phyloP scores from a whole-genome alignment of 2,113 vertebrate genomes.

The Pitta sordida region DNA sequence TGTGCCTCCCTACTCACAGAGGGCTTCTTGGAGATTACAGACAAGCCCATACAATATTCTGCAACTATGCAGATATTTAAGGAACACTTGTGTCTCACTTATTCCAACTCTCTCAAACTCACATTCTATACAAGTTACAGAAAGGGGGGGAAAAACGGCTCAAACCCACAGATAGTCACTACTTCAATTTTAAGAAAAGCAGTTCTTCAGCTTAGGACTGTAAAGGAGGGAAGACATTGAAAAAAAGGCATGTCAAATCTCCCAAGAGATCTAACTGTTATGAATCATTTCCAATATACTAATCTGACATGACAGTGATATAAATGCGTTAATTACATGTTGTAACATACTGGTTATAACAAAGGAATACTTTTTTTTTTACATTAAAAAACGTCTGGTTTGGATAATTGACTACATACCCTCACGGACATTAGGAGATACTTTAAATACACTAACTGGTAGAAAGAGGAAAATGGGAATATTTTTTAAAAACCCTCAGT shows the following conservation, averaged over 20 bases:
- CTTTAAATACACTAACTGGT: neutral
- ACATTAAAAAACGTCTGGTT: neutral
- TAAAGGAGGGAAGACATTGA: neutral
- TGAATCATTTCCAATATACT: neutral
- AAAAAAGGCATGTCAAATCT: neutral
- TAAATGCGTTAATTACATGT: neutral
- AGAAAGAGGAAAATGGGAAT: neutral
- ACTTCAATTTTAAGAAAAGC: neutral
- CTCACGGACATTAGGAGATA: neutral
- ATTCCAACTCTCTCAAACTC: neutral
- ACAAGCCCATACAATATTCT: neutral
- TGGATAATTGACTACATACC: neutral
- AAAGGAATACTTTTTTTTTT: neutral
- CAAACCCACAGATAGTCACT: too few species aligned
- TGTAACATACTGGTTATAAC: neutral
- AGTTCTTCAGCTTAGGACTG: neutral
- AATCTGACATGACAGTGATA: neutral
- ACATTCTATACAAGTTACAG: neutral
- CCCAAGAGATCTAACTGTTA: neutral
- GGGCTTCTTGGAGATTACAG: neutral
- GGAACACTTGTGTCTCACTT: neutral
- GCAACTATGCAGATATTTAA: neutral
- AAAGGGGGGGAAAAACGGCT: too few species aligned
- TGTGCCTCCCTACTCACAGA: neutral
- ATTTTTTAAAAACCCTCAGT: neutral